Evolutionary conservation across 2,113 vertebrate genomes (phyloP).

Genomic region (Merops nubicus): DNA sequence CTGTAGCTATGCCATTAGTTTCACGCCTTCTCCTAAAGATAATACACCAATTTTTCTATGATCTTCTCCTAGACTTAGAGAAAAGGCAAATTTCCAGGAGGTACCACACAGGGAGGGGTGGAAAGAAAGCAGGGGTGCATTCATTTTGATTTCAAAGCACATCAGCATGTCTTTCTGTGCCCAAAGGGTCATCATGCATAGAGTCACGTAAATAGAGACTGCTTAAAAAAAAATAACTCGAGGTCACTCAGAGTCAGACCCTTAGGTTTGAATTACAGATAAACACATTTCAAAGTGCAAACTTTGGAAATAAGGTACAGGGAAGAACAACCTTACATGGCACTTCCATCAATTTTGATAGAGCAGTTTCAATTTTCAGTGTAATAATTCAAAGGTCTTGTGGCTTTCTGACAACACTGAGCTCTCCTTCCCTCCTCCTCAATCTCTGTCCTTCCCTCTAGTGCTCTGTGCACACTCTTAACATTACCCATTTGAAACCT

Average conservation of each 20-base stretch:
- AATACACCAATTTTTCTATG: background rate
- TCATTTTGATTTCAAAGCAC: constrained; percentile 51
- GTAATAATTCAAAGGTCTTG: background rate
- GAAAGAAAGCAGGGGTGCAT: background rate
- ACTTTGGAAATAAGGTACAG: background rate
- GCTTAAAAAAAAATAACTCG: constrained; percentile 52
- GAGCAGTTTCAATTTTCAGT: constrained; percentile 13
- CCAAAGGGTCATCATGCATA: constrained; percentile 36
- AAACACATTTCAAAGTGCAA: constrained; percentile 29
- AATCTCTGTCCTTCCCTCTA: background rate
- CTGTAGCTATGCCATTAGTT: background rate
- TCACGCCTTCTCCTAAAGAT: background rate
- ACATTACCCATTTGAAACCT: background rate
- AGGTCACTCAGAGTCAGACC: background rate
- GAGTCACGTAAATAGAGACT: constrained; percentile 20
- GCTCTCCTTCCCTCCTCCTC: background rate
- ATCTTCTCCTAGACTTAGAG: background rate
- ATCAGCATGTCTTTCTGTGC: background rate
- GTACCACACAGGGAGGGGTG: background rate
- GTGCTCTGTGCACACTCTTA: background rate
- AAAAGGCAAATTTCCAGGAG: background rate
- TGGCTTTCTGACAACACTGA: background rate
- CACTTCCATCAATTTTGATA: constrained; percentile 18
- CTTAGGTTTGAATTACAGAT: constrained; percentile 22
- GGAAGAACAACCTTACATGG: background rate